Evolutionary conservation across 2,797 vertebrate genomes (phyloP).

Genomic region (Pogonophryne albipinna): DNA sequence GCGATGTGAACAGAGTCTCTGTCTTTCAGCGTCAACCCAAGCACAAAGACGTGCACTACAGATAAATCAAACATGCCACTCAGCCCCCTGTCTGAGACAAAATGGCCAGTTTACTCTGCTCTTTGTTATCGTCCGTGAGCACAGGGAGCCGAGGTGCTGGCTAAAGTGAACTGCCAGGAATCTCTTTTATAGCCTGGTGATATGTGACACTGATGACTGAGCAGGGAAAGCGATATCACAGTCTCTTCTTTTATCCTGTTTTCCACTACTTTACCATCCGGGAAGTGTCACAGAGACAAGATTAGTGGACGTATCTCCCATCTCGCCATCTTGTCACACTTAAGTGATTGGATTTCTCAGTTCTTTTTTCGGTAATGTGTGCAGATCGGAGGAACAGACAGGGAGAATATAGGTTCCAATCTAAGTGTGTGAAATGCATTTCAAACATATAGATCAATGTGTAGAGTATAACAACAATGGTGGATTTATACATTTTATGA

Average conservation of each 20-base stretch:
- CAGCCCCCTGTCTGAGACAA: constrained; percentile 44
- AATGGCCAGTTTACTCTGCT: constrained; percentile 57
- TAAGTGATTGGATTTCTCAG: constrained; percentile 6
- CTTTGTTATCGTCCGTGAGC: constrained; percentile 52
- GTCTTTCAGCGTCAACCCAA: constrained; percentile 36
- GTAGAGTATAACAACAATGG: neutral
- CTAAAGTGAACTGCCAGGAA: constrained; percentile 52
- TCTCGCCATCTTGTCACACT: constrained; percentile 10
- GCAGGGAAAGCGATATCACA: constrained; percentile 46
- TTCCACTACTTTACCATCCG: constrained; percentile 38
- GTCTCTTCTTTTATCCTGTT: constrained; percentile 38
- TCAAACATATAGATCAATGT: neutral
- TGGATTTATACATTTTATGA: neutral
- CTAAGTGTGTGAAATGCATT: neutral
- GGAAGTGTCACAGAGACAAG: constrained; percentile 37
- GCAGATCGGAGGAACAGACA: neutral
- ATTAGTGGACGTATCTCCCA: constrained; percentile 27
- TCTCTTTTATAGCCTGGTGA: constrained; percentile 62
- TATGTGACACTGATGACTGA: constrained; percentile 67
- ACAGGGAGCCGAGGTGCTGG: constrained; percentile 30
- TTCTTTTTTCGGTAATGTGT: constrained; percentile 2
- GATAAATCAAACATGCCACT: constrained; percentile 53
- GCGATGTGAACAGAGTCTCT: constrained; percentile 21
- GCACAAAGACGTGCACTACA: constrained; percentile 22
- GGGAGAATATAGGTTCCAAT: constrained; percentile 15